Conservation (phyloP, 2,888 invertebrate species). For the Synanthedon formicaeformis region DNA sequence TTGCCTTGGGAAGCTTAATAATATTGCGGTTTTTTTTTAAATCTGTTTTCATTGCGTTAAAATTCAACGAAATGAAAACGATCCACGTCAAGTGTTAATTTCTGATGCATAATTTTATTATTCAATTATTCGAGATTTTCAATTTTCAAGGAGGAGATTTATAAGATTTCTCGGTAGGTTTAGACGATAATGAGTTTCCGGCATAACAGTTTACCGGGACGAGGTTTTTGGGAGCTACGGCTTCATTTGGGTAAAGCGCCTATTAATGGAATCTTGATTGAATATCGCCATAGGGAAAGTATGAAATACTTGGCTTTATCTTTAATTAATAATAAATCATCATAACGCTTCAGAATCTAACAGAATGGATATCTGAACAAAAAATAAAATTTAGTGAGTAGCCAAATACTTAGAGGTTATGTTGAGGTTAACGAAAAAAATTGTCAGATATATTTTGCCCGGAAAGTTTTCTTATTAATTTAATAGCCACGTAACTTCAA, state of each 20-base stretch:
- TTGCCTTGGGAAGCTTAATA: not conserved
- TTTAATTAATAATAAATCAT: no score
- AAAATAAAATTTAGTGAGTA: no score
- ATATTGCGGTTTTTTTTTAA: no score
- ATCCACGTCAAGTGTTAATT: slow-evolving; percentile 17
- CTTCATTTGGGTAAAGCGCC: slow-evolving; percentile 35
- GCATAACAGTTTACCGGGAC: slow-evolving; percentile 53
- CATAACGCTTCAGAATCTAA: no score
- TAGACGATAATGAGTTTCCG: slow-evolving; percentile 62
- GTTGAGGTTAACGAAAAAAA: not conserved
- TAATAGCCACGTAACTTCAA: slow-evolving; percentile 23
- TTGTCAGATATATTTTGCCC: slow-evolving; percentile 9
- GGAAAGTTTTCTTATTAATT: slow-evolving; percentile 31
- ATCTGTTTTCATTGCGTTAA: no score
- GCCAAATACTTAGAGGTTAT: no score
- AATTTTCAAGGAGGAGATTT: slow-evolving; percentile 56
- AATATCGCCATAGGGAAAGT: slow-evolving; percentile 8
- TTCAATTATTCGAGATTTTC: slow-evolving; percentile 62
- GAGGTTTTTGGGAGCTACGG: slow-evolving; percentile 33
- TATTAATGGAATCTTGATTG: slow-evolving; percentile 29
- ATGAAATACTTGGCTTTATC: not conserved
- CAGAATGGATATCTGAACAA: no score
- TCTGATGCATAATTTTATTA: slow-evolving; percentile 23
- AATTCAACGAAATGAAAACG: not conserved
- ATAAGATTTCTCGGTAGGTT: slow-evolving; percentile 60